Evolutionary conservation across 2,888 invertebrate species (phyloP).

Genomic region (Hetaerina titia): DNA sequence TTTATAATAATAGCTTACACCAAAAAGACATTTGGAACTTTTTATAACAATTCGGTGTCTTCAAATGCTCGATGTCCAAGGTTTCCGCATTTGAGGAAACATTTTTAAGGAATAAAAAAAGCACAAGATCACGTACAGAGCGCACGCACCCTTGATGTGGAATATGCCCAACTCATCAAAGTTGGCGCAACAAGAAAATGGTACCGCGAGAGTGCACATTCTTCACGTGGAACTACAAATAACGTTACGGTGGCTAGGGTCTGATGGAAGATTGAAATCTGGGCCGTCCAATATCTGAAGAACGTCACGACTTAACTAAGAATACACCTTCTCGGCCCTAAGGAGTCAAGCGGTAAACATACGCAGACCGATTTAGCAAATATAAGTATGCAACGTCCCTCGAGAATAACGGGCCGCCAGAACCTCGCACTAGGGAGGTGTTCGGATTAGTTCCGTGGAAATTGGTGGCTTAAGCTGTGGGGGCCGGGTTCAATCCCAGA

Average conservation of each 20-base stretch:
- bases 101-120: too few species aligned
- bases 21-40: too few species aligned
- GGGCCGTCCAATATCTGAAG: not conserved
- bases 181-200: too few species aligned
- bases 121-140: too few species aligned
- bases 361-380: constrained; percentile 10
- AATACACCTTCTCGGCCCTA: not conserved
- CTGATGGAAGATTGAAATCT: not conserved
- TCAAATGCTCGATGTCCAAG: too few species aligned
- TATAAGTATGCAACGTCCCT: not conserved
- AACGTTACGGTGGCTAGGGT: not conserved
- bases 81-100: too few species aligned
- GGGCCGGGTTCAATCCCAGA: too few species aligned
- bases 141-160: too few species aligned
- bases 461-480: not conserved
- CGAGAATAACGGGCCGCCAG: not conserved
- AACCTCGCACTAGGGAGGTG: not conserved
- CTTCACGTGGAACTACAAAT: too few species aligned
- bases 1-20: too few species aligned
- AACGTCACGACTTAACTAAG: not conserved
- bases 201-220: not conserved
- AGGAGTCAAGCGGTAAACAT: not conserved
- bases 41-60: too few species aligned
- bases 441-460: not conserved
- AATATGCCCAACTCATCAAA: too few species aligned